Conservation (phyloP, 2,888 invertebrate genomes). For the Euspilapteryx auroguttella region DNA sequence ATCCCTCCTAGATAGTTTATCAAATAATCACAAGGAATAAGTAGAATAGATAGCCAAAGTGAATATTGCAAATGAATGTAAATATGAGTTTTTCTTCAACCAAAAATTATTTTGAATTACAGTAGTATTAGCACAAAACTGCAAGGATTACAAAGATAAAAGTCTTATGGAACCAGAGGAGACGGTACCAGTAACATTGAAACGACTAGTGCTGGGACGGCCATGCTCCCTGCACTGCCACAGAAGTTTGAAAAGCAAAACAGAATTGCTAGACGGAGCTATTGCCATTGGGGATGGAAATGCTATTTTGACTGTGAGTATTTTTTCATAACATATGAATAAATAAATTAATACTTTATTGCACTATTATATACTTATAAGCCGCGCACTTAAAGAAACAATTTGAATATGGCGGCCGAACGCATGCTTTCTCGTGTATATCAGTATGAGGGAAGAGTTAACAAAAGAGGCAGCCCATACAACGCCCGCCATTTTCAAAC, state of each 20-base stretch:
- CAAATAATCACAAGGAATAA: neutral
- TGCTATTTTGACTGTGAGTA: slow-evolving; percentile 67
- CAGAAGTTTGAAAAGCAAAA: slow-evolving; percentile 68
- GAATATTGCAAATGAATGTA: no score
- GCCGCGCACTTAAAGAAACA: no score
- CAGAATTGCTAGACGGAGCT: slow-evolving; percentile 70
- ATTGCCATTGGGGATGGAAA: slow-evolving; percentile 75
- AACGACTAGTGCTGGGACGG: slow-evolving; percentile 50
- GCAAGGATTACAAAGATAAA: slow-evolving; percentile 32
- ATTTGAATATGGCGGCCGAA: no score
- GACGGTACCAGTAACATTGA: slow-evolving; percentile 34
- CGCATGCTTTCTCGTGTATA: no score
- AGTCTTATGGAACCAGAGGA: slow-evolving; percentile 16
- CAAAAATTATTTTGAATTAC: slow-evolving; percentile 8
- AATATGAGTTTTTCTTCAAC: no score
- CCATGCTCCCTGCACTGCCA: slow-evolving; percentile 49
- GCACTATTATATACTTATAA: no score
- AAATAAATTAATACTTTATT: no score
- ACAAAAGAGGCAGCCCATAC: no score
- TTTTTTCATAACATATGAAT: slow-evolving; percentile 1
- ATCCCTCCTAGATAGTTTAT: no score
- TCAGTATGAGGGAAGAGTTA: no score
- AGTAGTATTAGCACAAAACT: slow-evolving; percentile 59
- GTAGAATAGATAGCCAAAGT: neutral
- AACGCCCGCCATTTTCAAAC: no score